Evolutionary conservation across 2,888 invertebrate genomes (phyloP).

Genomic region (Diarsia brunnea): DNA sequence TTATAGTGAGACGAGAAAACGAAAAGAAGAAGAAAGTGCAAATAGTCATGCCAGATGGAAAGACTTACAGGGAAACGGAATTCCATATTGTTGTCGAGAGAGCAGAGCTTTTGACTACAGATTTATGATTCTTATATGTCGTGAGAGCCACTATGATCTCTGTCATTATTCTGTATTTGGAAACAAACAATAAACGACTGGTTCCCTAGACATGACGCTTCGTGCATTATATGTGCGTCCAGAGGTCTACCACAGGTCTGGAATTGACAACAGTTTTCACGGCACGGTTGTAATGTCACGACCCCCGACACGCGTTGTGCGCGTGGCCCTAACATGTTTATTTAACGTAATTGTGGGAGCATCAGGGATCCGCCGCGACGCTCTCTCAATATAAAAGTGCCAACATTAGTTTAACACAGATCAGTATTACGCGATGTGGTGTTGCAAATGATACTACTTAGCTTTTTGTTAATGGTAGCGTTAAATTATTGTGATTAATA

Average conservation of each 20-base stretch:
- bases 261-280: slow-evolving; percentile 11
- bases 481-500: slow-evolving; percentile 72
- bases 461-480: slow-evolving; percentile 57
- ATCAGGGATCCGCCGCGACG: slow-evolving; percentile 5
- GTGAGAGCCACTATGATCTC: slow-evolving; percentile 66
- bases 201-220: slow-evolving; percentile 57
- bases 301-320: slow-evolving; percentile 8
- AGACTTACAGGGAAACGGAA: slow-evolving; percentile 96
- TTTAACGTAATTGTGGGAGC: slow-evolving; percentile 37
- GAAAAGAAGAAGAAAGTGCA: slow-evolving; percentile 91
- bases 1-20: slow-evolving; percentile 87
- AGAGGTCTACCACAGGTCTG: slow-evolving; percentile 73
- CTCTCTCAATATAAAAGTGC: slow-evolving; percentile 76
- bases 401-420: slow-evolving; percentile 77
- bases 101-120: slow-evolving; percentile 95
- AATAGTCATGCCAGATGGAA: slow-evolving; percentile 95
- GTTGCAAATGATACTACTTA: slow-evolving; percentile 58
- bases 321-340: slow-evolving; percentile 9
- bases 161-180: slow-evolving; percentile 53
- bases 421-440: slow-evolving; percentile 81
- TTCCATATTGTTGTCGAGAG: slow-evolving; percentile 96
- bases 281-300: slow-evolving; percentile 20
- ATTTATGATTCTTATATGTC: slow-evolving; percentile 88
- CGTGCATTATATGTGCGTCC: slow-evolving; percentile 59
- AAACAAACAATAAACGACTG: slow-evolving; percentile 54